These are phyloP conservation scores for Ariopsis seemanni DNA, from an alignment of 2,113 vertebrate genomes.

Conservation along the genomic window DNA sequence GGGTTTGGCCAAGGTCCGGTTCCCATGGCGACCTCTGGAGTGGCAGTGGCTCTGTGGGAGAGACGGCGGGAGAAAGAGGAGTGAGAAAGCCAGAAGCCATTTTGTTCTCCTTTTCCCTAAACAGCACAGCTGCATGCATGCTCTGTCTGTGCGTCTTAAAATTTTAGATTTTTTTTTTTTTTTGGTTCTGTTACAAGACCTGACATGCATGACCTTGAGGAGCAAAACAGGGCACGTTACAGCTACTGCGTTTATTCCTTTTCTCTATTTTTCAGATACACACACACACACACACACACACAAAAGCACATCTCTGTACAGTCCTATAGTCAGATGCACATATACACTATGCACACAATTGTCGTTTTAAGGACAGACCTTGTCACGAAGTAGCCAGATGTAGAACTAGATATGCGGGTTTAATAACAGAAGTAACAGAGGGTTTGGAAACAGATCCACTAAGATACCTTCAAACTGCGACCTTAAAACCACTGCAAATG, in stretches of 20 bases:
- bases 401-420: neutral
- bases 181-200: neutral
- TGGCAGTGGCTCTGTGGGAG: slow-evolving; percentile 67
- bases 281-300: neutral
- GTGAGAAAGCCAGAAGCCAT: slow-evolving; percentile 54
- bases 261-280: neutral
- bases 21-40: slow-evolving; percentile 83
- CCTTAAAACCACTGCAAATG: neutral
- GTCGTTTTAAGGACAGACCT: neutral
- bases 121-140: slow-evolving; percentile 4
- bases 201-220: neutral
- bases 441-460: neutral
- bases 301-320: neutral
- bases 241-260: slow-evolving; percentile 1
- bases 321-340: neutral
- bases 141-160: neutral
- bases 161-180: neutral
- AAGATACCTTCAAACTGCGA: neutral
- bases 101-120: slow-evolving; percentile 17
- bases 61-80: slow-evolving; percentile 29
- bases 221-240: neutral
- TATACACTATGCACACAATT: neutral
- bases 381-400: neutral
- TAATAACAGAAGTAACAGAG: too few species aligned
- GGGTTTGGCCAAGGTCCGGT: slow-evolving; percentile 96